phyloP scores from a whole-genome alignment of 30 jellyfish, hydroid and myxozoan species.

The Hydractinia echinata region DNA sequence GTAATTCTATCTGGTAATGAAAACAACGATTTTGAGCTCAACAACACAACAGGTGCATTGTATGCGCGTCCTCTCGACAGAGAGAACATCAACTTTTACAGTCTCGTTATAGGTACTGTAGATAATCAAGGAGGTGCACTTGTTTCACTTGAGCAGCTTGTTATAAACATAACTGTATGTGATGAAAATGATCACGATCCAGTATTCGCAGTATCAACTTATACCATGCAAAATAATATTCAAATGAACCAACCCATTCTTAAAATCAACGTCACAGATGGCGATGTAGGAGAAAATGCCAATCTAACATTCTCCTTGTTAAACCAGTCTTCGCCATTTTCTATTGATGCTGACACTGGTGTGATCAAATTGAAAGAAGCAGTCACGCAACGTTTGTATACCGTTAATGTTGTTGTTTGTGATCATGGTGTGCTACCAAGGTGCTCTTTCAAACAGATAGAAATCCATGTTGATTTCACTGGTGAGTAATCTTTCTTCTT shows the following conservation, averaged over 20 bases:
- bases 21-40: neutral
- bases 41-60: neutral
- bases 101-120: neutral
- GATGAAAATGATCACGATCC: conserved; percentile 5
- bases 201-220: too few species aligned
- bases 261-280: neutral
- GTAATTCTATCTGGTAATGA: neutral
- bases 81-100: neutral
- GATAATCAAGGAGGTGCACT: neutral
- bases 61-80: neutral
- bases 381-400: too few species aligned
- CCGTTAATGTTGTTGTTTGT: too few species aligned
- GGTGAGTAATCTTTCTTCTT: too few species aligned
- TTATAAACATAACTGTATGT: neutral
- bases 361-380: neutral
- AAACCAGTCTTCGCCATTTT: neutral
- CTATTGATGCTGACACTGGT: neutral
- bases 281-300: neutral
- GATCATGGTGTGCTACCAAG: too few species aligned
- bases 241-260: neutral
- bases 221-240: too few species aligned
- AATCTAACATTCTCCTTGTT: conserved; percentile 28
- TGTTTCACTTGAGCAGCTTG: neutral
- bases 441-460: too few species aligned
- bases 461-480: too few species aligned